Conservation (phyloP, 1,140 invertebrate genomes). For the Bombus picipes region DNA sequence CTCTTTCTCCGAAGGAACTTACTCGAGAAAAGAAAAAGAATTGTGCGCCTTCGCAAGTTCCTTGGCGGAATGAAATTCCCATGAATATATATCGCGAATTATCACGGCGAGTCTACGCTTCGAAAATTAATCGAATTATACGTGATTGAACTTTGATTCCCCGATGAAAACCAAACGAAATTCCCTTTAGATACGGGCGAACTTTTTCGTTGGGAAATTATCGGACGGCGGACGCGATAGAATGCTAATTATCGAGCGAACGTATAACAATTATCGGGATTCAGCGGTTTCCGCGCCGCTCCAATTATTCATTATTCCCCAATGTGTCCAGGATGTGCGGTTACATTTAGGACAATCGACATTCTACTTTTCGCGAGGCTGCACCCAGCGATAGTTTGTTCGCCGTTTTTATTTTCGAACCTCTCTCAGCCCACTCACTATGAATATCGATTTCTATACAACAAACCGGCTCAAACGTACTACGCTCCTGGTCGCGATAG, state of each 20-base stretch:
- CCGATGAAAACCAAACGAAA: constrained; percentile 23
- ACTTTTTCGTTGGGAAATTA: constrained; percentile 21
- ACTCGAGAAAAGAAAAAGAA: not conserved
- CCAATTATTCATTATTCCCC: constrained; percentile 54
- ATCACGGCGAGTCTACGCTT: not conserved
- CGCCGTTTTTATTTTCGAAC: not conserved
- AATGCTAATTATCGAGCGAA: constrained; percentile 53
- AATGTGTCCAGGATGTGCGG: constrained; percentile 5
- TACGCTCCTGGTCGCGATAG: not conserved
- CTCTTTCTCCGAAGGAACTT: no score
- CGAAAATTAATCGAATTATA: constrained; percentile 13
- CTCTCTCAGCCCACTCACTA: no score
- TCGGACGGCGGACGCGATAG: constrained; percentile 1
- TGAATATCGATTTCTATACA: not conserved
- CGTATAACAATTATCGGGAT: constrained; percentile 52
- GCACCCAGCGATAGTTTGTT: not conserved
- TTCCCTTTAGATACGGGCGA: not conserved
- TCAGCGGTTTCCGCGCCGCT: constrained; percentile 2
- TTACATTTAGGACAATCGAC: constrained; percentile 11
- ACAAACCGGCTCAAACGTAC: not conserved
- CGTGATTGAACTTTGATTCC: not conserved
- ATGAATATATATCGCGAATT: not conserved
- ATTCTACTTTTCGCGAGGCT: not conserved
- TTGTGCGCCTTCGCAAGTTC: not conserved
- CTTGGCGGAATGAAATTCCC: not conserved